Percentiles rank a stretch among this genome's conserved stretches.
Conservation (phyloP, 2,888 invertebrate genomes). For the Matsumyia berberina region DNA sequence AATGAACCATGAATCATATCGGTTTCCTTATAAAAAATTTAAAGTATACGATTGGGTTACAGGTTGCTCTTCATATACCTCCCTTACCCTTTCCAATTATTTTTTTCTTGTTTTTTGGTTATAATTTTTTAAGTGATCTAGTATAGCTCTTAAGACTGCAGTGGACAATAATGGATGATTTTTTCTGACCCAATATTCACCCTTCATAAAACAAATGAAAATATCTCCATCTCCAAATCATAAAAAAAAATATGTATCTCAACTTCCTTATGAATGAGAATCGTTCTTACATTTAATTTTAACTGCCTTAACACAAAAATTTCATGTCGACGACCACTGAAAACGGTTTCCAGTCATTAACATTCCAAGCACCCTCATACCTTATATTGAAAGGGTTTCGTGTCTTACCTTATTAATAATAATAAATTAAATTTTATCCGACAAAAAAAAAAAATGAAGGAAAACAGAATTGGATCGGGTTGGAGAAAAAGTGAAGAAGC, state of each 20-base stretch:
- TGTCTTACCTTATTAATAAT: constrained; percentile 55
- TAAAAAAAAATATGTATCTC: background rate
- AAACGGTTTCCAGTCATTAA: constrained; percentile 51
- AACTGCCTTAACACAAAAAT: constrained; percentile 45
- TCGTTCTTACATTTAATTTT: constrained; percentile 27
- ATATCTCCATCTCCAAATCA: background rate
- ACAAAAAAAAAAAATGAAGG: background rate
- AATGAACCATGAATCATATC: constrained; percentile 8
- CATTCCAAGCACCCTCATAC: constrained; percentile 34
- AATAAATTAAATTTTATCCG: constrained; percentile 45
- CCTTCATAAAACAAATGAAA: background rate
- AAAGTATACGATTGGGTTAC: too few species aligned
- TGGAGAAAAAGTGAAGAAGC: constrained; percentile 38
- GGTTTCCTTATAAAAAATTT: background rate
- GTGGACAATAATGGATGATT: too few species aligned
- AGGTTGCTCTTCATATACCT: too few species aligned
- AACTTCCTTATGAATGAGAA: background rate
- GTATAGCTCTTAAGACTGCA: too few species aligned
- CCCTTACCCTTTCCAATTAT: too few species aligned
- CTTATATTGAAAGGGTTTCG: constrained; percentile 19
- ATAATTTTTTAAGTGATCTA: too few species aligned
- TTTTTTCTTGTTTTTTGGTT: too few species aligned
- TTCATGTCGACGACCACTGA: constrained; percentile 33
- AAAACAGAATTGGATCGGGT: constrained; percentile 1
- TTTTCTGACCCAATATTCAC: too few species aligned